Evolutionary conservation across 2,797 vertebrate genomes (phyloP), one percentile per base, ranked within the genome.

Genomic region (Mormyrops boulengeri): DNA sequence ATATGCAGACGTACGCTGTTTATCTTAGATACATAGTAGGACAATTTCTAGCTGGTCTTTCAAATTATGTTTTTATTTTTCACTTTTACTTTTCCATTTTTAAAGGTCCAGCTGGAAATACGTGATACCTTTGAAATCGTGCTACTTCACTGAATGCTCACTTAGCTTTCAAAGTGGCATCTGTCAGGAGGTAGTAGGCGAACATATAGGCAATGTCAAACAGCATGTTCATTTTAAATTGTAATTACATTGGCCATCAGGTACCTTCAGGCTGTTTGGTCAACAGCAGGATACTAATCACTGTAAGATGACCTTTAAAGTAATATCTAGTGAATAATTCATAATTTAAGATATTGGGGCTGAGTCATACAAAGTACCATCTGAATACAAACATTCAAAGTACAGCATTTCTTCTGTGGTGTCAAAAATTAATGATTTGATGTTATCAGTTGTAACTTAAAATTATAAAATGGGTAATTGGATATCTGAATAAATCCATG

Each of bases 311-410:
- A 97, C 96, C 96, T 97, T 97, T 97, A 94, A 92, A 96, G 96
- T 96, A 96, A 96, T 97, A 96, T 96, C 95, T 94, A 91, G 95
- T 97, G 96, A 96, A 97, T 96, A 95, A 97, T 97, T 97, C 96
- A 97, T 96, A 94, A 94, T 96, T 95, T 92, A 92, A 94, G 92
- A 96, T 95, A 95, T 95, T 94, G 95, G 95, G 95, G 95, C 93
- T 66, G 95, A 96, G 95, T 95, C 93, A 95, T 92, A 92, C 90
- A 93, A 93, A 94, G 89, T 90, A 95, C 93, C 92, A 60, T 95
- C 92, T 92, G 47, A 93, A 94, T 93, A 92, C 93, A 66, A 66
- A 94, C 50, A 44, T 87, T 85, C 22, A 90, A 90, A 93, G 41
- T 89, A 2, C 26, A 66, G 91, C 91, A 90, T 89, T 93, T 88